Percentiles rank a stretch among this genome's conserved stretches.
Conservation (phyloP, 2,797 vertebrate species). For the Cyprinodon diabolis region DNA sequence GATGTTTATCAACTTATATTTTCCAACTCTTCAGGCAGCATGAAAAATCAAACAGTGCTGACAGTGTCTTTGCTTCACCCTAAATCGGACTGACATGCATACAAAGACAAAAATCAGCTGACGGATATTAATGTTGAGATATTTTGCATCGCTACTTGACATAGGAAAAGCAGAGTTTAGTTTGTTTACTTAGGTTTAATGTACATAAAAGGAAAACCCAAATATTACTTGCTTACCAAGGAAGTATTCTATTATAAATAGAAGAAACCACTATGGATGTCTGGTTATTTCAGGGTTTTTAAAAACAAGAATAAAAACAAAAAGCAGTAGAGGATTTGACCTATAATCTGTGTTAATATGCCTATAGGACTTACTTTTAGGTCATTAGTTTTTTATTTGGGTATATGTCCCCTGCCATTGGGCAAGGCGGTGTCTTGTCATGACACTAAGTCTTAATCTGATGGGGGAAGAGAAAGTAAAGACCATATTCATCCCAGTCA, state of each 20-base stretch:
- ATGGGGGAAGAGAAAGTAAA: constrained; percentile 63
- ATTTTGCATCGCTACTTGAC: neutral
- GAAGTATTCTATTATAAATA: neutral
- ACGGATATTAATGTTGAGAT: no score
- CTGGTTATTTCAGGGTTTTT: neutral
- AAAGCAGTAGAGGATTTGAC: no score
- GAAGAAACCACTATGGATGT: neutral
- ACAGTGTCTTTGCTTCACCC: no score
- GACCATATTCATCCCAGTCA: constrained; percentile 76
- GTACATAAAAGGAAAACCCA: no score
- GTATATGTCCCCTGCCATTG: constrained; percentile 55
- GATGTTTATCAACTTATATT: no score
- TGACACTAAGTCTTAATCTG: constrained; percentile 76
- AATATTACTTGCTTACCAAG: neutral
- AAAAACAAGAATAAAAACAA: neutral
- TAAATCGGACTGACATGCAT: no score
- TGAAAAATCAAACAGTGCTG: no score
- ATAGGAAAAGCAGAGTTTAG: neutral
- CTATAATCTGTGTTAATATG: neutral
- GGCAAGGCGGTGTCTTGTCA: constrained; percentile 70
- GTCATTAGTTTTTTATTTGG: neutral
- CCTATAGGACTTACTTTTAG: neutral
- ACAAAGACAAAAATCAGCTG: no score
- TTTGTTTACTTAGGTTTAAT: neutral
- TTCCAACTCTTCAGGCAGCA: no score